These are phyloP conservation scores for Acutogordius australiensis DNA, from an alignment of 2,888 invertebrate species.

Conservation along the genomic window DNA sequence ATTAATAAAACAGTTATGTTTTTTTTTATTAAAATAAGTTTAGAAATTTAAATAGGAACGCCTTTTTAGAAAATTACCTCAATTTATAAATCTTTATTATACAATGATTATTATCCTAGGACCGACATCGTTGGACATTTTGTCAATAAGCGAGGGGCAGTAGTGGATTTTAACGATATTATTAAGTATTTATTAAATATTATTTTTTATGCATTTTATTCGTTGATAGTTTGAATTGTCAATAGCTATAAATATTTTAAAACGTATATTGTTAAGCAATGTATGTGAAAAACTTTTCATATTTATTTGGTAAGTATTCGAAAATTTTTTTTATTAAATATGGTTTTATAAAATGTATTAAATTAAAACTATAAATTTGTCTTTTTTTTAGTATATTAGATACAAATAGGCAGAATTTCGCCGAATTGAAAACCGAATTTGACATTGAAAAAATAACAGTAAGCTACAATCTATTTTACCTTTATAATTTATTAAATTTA, in stretches of 20 bases:
- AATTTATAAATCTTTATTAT: neutral
- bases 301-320: too few relatives aligned
- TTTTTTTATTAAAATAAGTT: neutral
- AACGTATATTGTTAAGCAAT: too few relatives aligned
- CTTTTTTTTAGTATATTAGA: conserved; percentile 3
- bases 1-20: neutral
- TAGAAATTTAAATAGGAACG: neutral
- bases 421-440: conserved; percentile 3
- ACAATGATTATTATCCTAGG: neutral
- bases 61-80: neutral
- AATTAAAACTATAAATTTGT: too few relatives aligned
- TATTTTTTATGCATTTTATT: too few relatives aligned
- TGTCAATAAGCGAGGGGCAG: neutral
- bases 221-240: too few relatives aligned
- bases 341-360: neutral
- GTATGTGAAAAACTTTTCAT: too few relatives aligned
- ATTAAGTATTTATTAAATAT: neutral
- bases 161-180: neutral
- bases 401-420: neutral
- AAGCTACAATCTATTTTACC: neutral
- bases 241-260: too few relatives aligned
- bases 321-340: neutral
- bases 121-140: neutral
- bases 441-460: conserved; percentile 4
- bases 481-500: too few relatives aligned